A percentile compares a stretch with the other conserved stretches of the same genome.
Evolutionary conservation across 2,113 vertebrate species (phyloP).

Genomic region (Paratilapia polleni): DNA sequence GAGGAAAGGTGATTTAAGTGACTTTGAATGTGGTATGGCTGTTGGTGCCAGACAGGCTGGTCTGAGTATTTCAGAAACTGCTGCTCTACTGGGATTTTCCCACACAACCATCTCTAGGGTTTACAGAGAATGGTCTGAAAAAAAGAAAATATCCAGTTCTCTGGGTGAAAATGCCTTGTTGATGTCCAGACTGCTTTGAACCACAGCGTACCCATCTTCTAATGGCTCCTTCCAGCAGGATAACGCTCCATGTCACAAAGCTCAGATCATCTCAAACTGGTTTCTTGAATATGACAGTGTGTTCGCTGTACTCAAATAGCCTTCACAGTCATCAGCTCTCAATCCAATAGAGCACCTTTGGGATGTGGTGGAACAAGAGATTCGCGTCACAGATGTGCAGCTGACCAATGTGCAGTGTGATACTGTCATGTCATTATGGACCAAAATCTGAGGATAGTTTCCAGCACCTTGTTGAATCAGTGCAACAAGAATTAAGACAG

Average conservation of each 20-base stretch:
- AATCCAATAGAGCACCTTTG: not conserved
- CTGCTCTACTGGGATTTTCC: not conserved
- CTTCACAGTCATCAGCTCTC: not conserved
- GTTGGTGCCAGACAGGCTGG: not conserved
- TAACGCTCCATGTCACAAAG: too few relatives aligned
- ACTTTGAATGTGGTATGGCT: not conserved
- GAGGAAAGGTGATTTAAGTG: not conserved
- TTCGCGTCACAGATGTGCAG: not conserved
- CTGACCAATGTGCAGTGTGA: not conserved
- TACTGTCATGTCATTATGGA: not conserved
- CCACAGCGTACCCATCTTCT: too few relatives aligned
- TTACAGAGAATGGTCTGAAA: too few relatives aligned
- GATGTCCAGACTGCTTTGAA: too few relatives aligned
- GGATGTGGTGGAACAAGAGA: too few relatives aligned
- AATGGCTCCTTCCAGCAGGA: too few relatives aligned
- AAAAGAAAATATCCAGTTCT: too few relatives aligned
- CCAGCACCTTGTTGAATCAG: not conserved
- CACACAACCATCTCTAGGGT: too few relatives aligned
- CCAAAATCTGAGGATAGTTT: not conserved
- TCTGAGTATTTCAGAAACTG: not conserved
- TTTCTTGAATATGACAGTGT: not conserved
- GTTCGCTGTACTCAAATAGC: not conserved
- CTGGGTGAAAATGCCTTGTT: too few relatives aligned
- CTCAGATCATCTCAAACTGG: too few relatives aligned
- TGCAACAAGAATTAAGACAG: not conserved